These are phyloP conservation scores for Hemiprocne comata DNA, from an alignment of 2,113 vertebrate genomes.

Conservation along the genomic window DNA sequence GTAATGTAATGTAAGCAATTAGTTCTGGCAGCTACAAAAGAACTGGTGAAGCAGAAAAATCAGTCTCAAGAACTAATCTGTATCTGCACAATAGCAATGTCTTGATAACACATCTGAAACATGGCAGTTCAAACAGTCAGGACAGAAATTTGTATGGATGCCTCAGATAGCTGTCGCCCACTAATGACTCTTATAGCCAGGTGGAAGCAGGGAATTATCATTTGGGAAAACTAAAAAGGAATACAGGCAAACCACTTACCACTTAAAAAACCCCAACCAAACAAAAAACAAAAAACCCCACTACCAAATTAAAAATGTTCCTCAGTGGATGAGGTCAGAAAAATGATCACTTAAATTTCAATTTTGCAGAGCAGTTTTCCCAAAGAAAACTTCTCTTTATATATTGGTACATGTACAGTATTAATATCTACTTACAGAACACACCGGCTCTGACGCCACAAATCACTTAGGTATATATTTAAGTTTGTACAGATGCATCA, in stretches of 20 bases:
- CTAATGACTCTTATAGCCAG: conserved; percentile 47
- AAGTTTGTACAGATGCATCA: neutral
- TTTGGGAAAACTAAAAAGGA: neutral
- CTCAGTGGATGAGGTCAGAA: neutral
- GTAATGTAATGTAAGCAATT: conserved; percentile 68
- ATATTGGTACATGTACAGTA: neutral
- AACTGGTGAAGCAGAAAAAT: conserved; percentile 65
- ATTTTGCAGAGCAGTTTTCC: neutral
- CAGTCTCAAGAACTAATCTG: conserved; percentile 62
- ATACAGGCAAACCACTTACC: neutral
- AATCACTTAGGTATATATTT: neutral
- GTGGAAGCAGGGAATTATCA: conserved; percentile 48
- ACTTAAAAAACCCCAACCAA: neutral
- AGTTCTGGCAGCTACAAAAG: conserved; percentile 69
- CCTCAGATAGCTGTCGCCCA: conserved; percentile 52
- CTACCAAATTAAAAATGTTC: neutral
- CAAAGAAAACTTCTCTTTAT: neutral
- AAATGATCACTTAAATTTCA: neutral
- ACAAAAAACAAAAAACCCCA: too few species aligned
- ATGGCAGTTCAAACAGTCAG: conserved; percentile 54
- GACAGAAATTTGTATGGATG: conserved; percentile 48
- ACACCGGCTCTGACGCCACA: neutral
- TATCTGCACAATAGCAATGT: conserved; percentile 57
- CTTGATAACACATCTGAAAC: conserved; percentile 61
- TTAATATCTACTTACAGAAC: neutral